Evolutionary conservation across 2,797 vertebrate genomes (phyloP), one percentile per base, ranked within the genome.

Genomic region (Ctenosaura bakeri): DNA sequence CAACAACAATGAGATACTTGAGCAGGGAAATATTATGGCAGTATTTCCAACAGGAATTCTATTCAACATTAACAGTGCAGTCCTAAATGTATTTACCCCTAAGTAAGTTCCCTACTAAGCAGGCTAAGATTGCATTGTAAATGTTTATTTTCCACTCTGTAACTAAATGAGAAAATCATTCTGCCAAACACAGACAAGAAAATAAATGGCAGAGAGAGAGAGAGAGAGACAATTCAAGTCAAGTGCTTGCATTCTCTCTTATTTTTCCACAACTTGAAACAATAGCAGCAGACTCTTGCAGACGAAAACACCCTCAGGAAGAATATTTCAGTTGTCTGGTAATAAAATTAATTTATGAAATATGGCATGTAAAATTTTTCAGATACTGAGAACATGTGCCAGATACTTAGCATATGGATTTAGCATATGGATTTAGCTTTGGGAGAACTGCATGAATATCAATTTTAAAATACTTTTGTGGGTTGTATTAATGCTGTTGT

Each of bases 301-400:
- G 1, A 1, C 52, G n/a, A 22, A 93, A 89, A 85, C 62, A 1
- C 92, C 38, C 1, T 18, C 6, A 29, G 20, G 16, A 16, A 4
- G 26, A 13, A 64, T 54, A 85, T 82, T 89, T 76, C 0, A 78
- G 1, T 1, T 38, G 26, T 35, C 59, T 2, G 0, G 0, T 26
- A 6, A 1, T 0, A 59, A 10, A 24, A 38, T 35, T 42, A 42
- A 82, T 89, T 87, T 8, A 2, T 0, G 52, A 54, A 86, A 79
- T 22, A 83, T 90, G 42, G 7, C 77, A 18, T 86, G 26, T 3
- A 87, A 54, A 91, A 93, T 82, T 71, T 29, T n/a, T 50, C 32
- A 82, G 66, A 73, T 22, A 42, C 26, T n/a, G 42, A 42, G 29
- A 35, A 54, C 13, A 42, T 29, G 22, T 38, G 5, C 50, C 64